These are phyloP conservation scores for Oreochromis niloticus DNA, from an alignment of 2,113 vertebrate species.

Conservation along the genomic window DNA sequence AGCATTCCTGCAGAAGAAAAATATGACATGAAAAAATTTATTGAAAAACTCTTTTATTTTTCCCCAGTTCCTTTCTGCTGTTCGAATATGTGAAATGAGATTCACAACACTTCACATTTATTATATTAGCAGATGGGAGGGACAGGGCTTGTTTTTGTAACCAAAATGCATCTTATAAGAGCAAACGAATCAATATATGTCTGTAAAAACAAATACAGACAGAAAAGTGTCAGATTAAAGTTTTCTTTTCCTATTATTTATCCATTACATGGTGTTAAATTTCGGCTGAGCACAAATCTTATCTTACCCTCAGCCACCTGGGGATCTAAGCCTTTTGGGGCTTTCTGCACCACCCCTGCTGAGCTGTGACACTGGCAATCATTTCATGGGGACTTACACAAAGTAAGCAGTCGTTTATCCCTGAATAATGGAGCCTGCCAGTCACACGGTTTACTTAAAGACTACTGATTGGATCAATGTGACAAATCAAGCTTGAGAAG, in stretches of 20 bases:
- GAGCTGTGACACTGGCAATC: slow-evolving; percentile 46
- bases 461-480: not conserved
- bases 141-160: not conserved
- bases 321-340: slow-evolving; percentile 14
- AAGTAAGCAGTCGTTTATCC: slow-evolving; percentile 34
- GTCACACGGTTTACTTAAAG: not conserved
- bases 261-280: not conserved
- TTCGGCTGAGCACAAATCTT: not conserved
- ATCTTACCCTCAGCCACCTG: not conserved
- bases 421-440: not conserved
- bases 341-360: slow-evolving; percentile 23
- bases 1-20: slow-evolving; percentile 73
- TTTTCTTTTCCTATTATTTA: not conserved
- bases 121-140: not conserved
- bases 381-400: slow-evolving; percentile 44
- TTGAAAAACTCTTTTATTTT: too few relatives aligned
- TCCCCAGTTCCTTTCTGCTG: not conserved
- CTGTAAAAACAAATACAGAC: not conserved
- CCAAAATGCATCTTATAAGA: slow-evolving; percentile 54
- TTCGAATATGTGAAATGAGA: not conserved
- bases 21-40: not conserved
- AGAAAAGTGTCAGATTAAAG: not conserved
- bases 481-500: not conserved
- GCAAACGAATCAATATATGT: not conserved
- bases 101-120: not conserved